Evolutionary conservation across 2,888 invertebrate species (phyloP), one percentile per base, ranked within the genome.

Genomic region (Lomographa bimaculata): DNA sequence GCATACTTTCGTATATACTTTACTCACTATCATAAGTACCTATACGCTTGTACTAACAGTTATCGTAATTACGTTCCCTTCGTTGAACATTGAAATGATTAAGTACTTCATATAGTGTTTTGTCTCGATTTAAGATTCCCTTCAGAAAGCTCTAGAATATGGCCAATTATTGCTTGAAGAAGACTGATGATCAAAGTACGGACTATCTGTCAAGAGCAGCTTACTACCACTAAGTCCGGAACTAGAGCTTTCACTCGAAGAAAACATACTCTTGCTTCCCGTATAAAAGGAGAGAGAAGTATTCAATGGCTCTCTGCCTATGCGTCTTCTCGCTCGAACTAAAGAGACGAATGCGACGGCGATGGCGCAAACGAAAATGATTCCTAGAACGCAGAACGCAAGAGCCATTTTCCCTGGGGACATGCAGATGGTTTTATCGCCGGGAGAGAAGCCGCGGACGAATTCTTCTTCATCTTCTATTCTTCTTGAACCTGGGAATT

Each of bases 321-420:
- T 71, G 41, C 89, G 83, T 45, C 90, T 80, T 64, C 93, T 87
- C 5, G 93, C 91, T 64, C 92, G 85, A 57, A 93, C 82, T 30
- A 94, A 71, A 1, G 93, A 93, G 18, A 91, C 91, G 40, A 94
- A 92, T 1, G 94, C 93, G 5, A 94, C 92, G 1, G 93, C 90
- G 4, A 94, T 91, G 3, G 94, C 95, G 36, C 92, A 86, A 0
- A 95, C 78, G 71, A 95, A 94, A 48, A 95, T 92, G 3, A 94
- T 75, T 2, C 95, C 94, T 57, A 95, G 75, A 0, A 94, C 82
- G 62, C 94, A 94, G 64, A 95, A 94, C 0, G 94, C 92, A 29
- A 94, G 83, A 5, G 95, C 94, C 91, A 95, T 91, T 82, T 93
- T 94, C 3, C 94, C 93, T 7, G 94, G 93, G 5, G 94, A 94